Evolutionary conservation across 2,888 invertebrate species (phyloP).

Genomic region (Poecilobothrus nobilitatus): DNA sequence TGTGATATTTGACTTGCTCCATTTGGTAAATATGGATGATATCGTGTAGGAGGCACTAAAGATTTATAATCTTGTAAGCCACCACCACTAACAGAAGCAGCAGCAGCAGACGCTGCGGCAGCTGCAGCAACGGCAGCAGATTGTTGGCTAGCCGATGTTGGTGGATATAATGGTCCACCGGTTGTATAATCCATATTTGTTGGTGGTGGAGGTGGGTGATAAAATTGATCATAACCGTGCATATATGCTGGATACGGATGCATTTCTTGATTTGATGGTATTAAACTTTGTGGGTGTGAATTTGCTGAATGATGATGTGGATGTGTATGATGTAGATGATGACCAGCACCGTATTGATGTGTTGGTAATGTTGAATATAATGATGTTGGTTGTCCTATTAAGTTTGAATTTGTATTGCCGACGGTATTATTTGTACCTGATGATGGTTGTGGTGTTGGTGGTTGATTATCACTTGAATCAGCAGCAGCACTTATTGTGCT

Average conservation of each 20-base stretch:
- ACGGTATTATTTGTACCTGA: slow-evolving; percentile 46
- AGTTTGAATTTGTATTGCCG: slow-evolving; percentile 42
- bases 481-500: slow-evolving; percentile 58
- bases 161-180: slow-evolving; percentile 16
- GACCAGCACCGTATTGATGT: slow-evolving; percentile 46
- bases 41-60: slow-evolving; percentile 27
- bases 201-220: slow-evolving; percentile 30
- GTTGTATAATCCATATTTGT: slow-evolving; percentile 29
- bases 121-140: slow-evolving; percentile 16
- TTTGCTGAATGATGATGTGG: slow-evolving; percentile 38
- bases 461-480: slow-evolving; percentile 61
- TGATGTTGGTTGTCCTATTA: not conserved
- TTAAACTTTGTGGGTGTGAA: slow-evolving; percentile 33
- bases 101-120: slow-evolving; percentile 18
- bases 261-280: slow-evolving; percentile 28
- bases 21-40: slow-evolving; percentile 25
- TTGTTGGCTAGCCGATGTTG: slow-evolving; percentile 26
- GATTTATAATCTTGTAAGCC: slow-evolving; percentile 7
- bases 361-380: slow-evolving; percentile 41
- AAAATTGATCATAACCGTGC: slow-evolving; percentile 41
- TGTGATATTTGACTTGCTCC: slow-evolving; percentile 11
- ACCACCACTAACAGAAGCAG: slow-evolving; percentile 18
- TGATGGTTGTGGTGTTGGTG: slow-evolving; percentile 42
- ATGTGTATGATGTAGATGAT: slow-evolving; percentile 30
- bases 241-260: slow-evolving; percentile 34